phyloP scores from a whole-genome alignment of 2,113 vertebrate species.

The Paramisgurnus dabryanus region DNA sequence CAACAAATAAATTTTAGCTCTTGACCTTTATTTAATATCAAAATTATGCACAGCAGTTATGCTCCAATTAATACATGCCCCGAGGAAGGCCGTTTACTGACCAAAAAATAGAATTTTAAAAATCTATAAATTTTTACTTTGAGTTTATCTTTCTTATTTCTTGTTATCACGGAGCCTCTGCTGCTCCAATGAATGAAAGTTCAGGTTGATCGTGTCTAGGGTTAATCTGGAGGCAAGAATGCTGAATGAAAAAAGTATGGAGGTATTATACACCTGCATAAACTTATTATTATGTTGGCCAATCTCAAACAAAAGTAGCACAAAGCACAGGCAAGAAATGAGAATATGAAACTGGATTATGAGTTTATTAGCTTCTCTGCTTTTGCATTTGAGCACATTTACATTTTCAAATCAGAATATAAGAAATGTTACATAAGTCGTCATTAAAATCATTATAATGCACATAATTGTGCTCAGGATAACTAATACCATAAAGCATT shows the following conservation, averaged over 20 bases:
- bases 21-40: constrained; percentile 52
- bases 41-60: constrained; percentile 48
- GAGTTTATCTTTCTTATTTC: neutral
- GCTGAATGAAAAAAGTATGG: neutral
- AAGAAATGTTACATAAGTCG: neutral
- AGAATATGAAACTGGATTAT: neutral
- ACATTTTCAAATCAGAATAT: constrained; percentile 3
- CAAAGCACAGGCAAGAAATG: neutral
- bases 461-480: neutral
- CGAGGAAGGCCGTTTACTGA: constrained; percentile 23
- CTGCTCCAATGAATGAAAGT: constrained; percentile 13
- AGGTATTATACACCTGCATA: too few relatives aligned
- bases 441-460: neutral
- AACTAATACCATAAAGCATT: neutral
- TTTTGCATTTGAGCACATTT: neutral
- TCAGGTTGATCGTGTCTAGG: constrained; percentile 11
- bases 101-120: neutral
- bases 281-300: neutral
- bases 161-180: neutral
- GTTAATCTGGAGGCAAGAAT: constrained; percentile 12
- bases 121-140: neutral
- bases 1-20: constrained; percentile 44
- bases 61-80: constrained; percentile 52
- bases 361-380: neutral
- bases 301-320: neutral